These are phyloP conservation scores for Apteryx owenii DNA, from an alignment of 2,113 vertebrate genomes.

Conservation along the genomic window DNA sequence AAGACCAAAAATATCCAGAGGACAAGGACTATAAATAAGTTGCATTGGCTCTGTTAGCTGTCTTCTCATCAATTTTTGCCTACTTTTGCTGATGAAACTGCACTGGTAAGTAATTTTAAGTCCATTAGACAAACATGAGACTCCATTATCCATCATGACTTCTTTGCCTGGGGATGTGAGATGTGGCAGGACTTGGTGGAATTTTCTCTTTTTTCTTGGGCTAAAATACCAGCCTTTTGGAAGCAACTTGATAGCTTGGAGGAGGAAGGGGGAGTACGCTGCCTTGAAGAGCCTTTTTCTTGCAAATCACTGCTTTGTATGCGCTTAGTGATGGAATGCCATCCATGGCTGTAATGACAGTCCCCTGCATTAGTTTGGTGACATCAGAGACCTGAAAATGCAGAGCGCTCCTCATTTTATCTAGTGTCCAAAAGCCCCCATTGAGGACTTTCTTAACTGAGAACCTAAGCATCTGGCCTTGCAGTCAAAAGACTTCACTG, in stretches of 20 bases:
- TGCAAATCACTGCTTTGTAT: background rate
- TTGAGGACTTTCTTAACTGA: too few species aligned
- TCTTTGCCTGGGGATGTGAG: background rate
- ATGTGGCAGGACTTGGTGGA: rapidly evolving
- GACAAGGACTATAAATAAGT: slow-evolving; percentile 23
- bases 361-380: background rate
- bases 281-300: background rate
- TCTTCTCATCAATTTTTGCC: slow-evolving; percentile 43
- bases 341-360: background rate
- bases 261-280: background rate
- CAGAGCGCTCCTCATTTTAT: background rate
- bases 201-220: background rate
- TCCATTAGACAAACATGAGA: slow-evolving; percentile 44
- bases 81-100: slow-evolving; percentile 59
- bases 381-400: background rate
- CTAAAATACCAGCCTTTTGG: background rate
- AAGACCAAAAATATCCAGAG: background rate
- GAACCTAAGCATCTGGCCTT: background rate
- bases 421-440: background rate
- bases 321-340: background rate
- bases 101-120: slow-evolving; percentile 32
- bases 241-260: background rate
- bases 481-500: background rate
- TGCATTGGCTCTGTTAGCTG: slow-evolving; percentile 1
- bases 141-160: background rate